Evolutionary conservation across 1,140 invertebrate species (phyloP).

Genomic region (Metaphire vulgaris): DNA sequence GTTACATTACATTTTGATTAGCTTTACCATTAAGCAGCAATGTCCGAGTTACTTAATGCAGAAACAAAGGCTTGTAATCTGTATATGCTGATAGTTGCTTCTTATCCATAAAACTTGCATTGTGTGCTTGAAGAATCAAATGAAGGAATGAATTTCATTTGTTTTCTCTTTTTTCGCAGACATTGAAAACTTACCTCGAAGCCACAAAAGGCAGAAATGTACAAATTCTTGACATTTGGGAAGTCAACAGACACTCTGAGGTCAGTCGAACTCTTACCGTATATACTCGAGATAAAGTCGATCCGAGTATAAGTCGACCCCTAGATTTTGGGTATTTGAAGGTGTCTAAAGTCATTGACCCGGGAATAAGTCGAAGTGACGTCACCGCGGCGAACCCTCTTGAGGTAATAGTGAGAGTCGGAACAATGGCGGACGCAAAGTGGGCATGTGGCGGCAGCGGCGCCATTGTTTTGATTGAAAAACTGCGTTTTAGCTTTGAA

Average conservation of each 20-base stretch:
- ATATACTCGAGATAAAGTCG: background rate
- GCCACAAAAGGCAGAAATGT: background rate
- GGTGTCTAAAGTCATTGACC: background rate
- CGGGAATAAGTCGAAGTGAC: background rate
- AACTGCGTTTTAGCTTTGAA: no score
- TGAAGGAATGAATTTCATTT: no score
- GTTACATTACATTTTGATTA: no score
- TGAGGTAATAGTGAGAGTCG: background rate
- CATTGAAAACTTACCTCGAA: background rate
- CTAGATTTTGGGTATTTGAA: background rate
- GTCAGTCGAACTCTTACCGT: conserved; percentile 33
- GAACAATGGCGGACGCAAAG: background rate
- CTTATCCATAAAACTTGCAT: no score
- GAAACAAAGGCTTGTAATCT: no score
- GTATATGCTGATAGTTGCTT: no score
- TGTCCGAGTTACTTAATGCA: no score
- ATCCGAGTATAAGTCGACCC: background rate
- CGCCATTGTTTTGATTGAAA: no score
- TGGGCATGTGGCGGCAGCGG: background rate
- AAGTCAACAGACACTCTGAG: conserved; percentile 47
- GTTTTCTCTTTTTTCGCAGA: no score
- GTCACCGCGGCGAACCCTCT: background rate
- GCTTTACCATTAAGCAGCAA: no score
- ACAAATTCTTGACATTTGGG: conserved; percentile 48
- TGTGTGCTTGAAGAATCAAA: no score